Conservation (phyloP, 2,888 invertebrate species). For the Chelonus formosanus region DNA sequence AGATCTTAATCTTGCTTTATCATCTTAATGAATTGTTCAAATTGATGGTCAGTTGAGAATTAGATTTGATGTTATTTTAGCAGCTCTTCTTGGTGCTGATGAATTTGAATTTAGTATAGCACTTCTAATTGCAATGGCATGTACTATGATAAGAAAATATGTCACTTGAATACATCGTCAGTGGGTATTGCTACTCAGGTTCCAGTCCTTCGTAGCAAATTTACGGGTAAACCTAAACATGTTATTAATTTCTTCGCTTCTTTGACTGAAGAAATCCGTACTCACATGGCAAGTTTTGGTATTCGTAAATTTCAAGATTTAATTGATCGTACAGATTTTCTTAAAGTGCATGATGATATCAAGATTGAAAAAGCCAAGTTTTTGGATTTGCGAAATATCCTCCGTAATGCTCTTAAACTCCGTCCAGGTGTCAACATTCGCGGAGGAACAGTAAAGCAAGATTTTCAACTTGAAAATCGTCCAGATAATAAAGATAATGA, state of each 20-base stretch:
- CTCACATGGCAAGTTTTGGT: slow-evolving; percentile 91
- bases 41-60: slow-evolving; percentile 96
- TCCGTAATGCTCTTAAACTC: slow-evolving; percentile 89
- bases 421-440: slow-evolving; percentile 89
- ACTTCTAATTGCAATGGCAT: slow-evolving; percentile 96
- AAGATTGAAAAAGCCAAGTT: slow-evolving; percentile 81
- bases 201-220: slow-evolving; percentile 92
- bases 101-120: slow-evolving; percentile 99
- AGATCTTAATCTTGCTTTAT: too few relatives aligned
- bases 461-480: slow-evolving; percentile 86
- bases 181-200: slow-evolving; percentile 99
- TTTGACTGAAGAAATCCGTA: slow-evolving; percentile 95
- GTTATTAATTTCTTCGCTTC: slow-evolving; percentile 97
- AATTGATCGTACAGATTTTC: slow-evolving; percentile 89
- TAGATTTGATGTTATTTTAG: slow-evolving; percentile 95
- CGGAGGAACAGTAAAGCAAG: slow-evolving; percentile 86
- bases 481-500: slow-evolving; percentile 81
- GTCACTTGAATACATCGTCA: slow-evolving; percentile 98
- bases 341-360: slow-evolving; percentile 77
- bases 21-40: slow-evolving; percentile 92
- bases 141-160: slow-evolving; percentile 99
- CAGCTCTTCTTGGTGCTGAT: slow-evolving; percentile 95
- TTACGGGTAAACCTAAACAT: slow-evolving; percentile 96
- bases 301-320: slow-evolving; percentile 88
- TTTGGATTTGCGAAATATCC: slow-evolving; percentile 84